Base-by-base conservation (phyloP, 2,113 vertebrate species). In the Malurus elegans region DNA sequence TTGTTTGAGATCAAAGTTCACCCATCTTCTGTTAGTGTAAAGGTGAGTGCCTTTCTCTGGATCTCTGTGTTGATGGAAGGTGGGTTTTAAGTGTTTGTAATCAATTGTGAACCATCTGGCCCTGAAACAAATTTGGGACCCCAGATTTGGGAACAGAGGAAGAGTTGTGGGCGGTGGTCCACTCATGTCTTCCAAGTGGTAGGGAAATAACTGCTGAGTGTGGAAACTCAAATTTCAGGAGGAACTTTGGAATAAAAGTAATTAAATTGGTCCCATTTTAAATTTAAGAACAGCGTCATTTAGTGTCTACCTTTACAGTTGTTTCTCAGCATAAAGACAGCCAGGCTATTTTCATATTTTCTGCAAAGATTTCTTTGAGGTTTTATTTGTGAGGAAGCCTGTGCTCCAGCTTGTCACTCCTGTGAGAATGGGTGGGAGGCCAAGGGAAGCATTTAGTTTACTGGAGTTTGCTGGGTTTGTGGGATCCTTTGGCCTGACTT, bases 381-480 rank as follows among this genome's bases (percentile, higher is more conserved):
- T 70, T 51, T 70, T 10, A 23, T 92, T 86, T 93, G 64, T 58
- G 67, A 88, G 73, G 64, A 54, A 90, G 76, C 66, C 56, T 64
- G 20, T 74, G 45, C n/a, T 73, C 13, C 70, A 90, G 32, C 91
- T 74, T 58, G 32, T 76, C 34, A 4, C 40, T 92, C 1, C 50
- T 31, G 19, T 62, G 66, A 58, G 51, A 65, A 40, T 17, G 51
- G 34, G 42, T 45, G 47, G 51, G 31, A 69, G 84, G 60, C 12
- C 32, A 60, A 32, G 69, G 73, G 72, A 85, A 91, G 54, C 65
- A 76, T 94, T 86, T 61, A 78, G 31, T 92, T 88, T 84, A 82
- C 75, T 86, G 79, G 69, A 83, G 92, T 95, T 95, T 94, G 76
- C 87, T 97, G 78, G 90, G 88, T 91, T 95, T 95, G 90, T 86